phyloP scores from a whole-genome alignment of 2,888 invertebrate genomes.

The Lithosia quadra region DNA sequence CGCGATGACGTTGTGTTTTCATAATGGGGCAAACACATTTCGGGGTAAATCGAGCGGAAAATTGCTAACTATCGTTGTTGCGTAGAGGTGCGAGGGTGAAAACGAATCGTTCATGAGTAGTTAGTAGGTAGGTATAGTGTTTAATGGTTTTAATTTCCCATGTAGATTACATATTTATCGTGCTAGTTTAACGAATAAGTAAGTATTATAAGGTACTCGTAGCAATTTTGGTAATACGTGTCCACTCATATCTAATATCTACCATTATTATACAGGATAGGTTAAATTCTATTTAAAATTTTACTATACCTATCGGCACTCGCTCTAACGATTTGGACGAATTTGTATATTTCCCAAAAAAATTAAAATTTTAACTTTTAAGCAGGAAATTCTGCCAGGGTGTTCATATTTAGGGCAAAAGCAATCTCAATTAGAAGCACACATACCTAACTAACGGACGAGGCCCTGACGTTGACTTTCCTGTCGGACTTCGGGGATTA shows the following conservation, averaged over 20 bases:
- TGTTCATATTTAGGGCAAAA: no score
- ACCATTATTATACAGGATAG: no score
- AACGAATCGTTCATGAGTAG: conserved; percentile 30
- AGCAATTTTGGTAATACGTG: no score
- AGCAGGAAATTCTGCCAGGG: no score
- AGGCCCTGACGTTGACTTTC: no score
- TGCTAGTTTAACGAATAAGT: background rate
- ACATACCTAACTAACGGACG: no score
- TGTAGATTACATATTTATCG: background rate
- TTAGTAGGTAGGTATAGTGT: conserved; percentile 7
- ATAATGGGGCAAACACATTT: conserved; percentile 72
- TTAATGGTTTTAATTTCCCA: conserved; percentile 5
- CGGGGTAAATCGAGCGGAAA: conserved; percentile 84
- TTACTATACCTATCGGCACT: background rate
- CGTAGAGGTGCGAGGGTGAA: conserved; percentile 54
- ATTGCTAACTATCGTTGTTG: conserved; percentile 72
- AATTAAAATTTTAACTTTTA: no score
- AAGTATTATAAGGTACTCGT: no score
- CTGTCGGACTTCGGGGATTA: no score
- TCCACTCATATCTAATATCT: no score
- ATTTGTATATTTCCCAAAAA: background rate
- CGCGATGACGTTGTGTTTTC: conserved; percentile 72
- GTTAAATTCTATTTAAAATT: background rate
- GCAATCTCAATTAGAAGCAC: no score
- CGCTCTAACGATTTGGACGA: background rate